phyloP scores from a whole-genome alignment of 1,140 invertebrate species.

The Meloidogyne floridensis region DNA sequence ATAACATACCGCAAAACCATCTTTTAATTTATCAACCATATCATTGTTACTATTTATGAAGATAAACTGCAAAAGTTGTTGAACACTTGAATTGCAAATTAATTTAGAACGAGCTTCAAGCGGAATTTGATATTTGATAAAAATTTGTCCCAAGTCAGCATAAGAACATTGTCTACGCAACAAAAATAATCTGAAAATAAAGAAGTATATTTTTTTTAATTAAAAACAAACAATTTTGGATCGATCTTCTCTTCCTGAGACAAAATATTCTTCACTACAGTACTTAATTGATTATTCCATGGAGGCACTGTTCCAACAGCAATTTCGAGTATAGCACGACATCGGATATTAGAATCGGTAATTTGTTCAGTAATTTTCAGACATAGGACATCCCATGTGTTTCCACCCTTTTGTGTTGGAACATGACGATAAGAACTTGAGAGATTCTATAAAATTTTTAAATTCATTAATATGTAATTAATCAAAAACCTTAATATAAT shows the following conservation, averaged over 20 bases:
- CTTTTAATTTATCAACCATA: constrained; percentile 14
- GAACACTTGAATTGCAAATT: constrained; percentile 13
- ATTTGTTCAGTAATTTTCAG: constrained; percentile 37
- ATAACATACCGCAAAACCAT: constrained; percentile 34
- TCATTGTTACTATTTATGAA: constrained; percentile 33
- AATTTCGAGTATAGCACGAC: constrained; percentile 34
- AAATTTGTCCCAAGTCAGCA: constrained; percentile 38
- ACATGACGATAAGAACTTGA: constrained; percentile 17
- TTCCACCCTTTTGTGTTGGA: constrained; percentile 15
- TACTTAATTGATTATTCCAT: constrained; percentile 31
- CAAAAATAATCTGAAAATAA: constrained; percentile 22
- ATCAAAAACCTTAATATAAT: constrained; percentile 33
- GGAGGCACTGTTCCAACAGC: constrained; percentile 31
- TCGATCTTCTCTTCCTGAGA: constrained; percentile 31
- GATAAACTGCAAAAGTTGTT: constrained; percentile 33
- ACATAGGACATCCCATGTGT: constrained; percentile 35
- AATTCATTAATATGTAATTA: too few relatives aligned
- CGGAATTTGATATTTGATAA: constrained; percentile 37
- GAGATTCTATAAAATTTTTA: constrained; percentile 23
- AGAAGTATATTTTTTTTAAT: background rate
- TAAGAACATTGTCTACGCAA: constrained; percentile 15
- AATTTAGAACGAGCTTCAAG: constrained; percentile 14
- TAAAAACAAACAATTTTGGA: constrained; percentile 24
- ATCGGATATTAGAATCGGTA: constrained; percentile 31
- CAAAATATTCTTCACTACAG: constrained; percentile 22